These are phyloP conservation scores for Chrysopilus asiliformis DNA, from an alignment of 2,888 invertebrate genomes.

Conservation along the genomic window DNA sequence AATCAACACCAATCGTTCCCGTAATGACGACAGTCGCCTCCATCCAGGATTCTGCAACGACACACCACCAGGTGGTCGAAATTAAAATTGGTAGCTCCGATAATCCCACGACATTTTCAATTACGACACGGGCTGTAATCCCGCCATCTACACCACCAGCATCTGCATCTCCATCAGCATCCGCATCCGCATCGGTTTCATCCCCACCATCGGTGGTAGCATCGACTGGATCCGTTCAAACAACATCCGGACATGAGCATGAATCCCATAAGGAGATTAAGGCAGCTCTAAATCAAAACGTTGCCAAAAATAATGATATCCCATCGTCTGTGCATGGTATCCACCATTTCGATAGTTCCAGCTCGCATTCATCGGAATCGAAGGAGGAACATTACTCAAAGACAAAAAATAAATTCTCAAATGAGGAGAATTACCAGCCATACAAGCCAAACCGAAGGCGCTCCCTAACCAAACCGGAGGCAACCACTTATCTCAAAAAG, in stretches of 20 bases:
- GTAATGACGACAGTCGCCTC: constrained; percentile 8
- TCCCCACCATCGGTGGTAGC: no score
- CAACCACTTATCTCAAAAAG: constrained; percentile 35
- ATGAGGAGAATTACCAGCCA: constrained; percentile 31
- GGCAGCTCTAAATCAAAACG: neutral
- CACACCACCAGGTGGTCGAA: constrained; percentile 13
- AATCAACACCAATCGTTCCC: constrained; percentile 8
- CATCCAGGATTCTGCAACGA: neutral
- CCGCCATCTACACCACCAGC: constrained; percentile 3
- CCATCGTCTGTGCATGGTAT: no score
- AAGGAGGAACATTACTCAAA: constrained; percentile 1
- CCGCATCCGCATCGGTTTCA: constrained; percentile 12
- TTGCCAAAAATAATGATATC: neutral
- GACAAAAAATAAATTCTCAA: constrained; percentile 28
- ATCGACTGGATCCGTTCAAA: constrained; percentile 8
- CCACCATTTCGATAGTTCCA: no score
- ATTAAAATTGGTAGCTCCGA: constrained; percentile 13
- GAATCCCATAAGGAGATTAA: constrained; percentile 10
- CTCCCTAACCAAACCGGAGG: constrained; percentile 33
- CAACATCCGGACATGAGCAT: constrained; percentile 11
- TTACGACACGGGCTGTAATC: constrained; percentile 10
- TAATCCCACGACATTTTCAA: constrained; percentile 12
- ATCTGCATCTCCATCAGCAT: constrained; percentile 11
- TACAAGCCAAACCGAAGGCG: constrained; percentile 35
- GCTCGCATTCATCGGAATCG: neutral